Percentiles rank a stretch among this genome's conserved stretches.
phyloP scores from a whole-genome alignment of 2,113 vertebrate genomes.

The Platanista minor region DNA sequence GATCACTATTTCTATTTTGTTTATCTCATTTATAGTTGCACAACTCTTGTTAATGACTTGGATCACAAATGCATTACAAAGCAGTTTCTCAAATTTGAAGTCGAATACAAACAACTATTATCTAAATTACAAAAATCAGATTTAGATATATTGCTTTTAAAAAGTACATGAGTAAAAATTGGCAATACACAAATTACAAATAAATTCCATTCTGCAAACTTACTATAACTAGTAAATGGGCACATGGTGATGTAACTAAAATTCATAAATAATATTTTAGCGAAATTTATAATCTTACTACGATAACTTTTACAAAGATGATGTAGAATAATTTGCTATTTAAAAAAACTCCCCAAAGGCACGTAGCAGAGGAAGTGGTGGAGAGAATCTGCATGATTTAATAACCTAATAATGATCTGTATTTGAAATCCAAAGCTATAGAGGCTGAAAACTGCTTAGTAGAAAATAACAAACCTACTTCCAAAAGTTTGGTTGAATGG shows the following conservation, averaged over 20 bases:
- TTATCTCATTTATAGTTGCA: not conserved
- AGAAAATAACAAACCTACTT: not conserved
- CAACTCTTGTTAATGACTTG: slow-evolving; percentile 1
- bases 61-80: slow-evolving; percentile 21
- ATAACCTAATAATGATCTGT: not conserved
- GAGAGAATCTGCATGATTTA: not conserved
- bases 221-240: not conserved
- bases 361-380: not conserved
- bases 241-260: not conserved
- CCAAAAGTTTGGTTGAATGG: not conserved
- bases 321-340: not conserved
- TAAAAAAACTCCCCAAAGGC: not conserved
- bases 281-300: not conserved
- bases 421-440: slow-evolving; percentile 14
- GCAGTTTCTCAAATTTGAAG: slow-evolving; percentile 37
- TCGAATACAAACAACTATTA: slow-evolving; percentile 37
- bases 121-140: slow-evolving; percentile 37
- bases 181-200: not conserved
- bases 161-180: not conserved
- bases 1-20: not conserved
- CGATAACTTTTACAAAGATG: not conserved
- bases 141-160: slow-evolving; percentile 43
- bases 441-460: not conserved
- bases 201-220: not conserved
- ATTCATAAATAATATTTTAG: not conserved